Base-by-base conservation (phyloP, 2,888 invertebrate genomes). In the Agrotis clavis region DNA sequence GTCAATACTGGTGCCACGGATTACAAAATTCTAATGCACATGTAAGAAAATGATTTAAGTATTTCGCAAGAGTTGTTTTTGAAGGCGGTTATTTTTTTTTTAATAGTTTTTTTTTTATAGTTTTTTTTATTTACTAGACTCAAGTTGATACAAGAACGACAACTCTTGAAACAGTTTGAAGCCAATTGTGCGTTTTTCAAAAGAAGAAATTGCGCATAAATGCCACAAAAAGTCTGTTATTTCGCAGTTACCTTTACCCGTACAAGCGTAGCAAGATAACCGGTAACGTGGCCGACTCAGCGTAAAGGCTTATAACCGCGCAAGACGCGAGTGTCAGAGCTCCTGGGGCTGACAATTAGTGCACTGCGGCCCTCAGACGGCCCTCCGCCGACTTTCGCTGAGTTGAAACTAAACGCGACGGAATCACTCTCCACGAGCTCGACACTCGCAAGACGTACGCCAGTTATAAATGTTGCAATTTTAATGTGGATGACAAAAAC, bases 311-410 rank as follows among this genome's bases (percentile, higher is more conserved):
- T 61, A 56, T 69, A 68, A 50, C 71, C 67, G 54, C 72, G 65
- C 73, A 77, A 79, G 79, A 86, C 75, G 79, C 67, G 73, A 84
- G 81, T 82, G 81, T 84, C 81, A 51, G 81, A 83, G 75, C 82
- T 83, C 86, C 87, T 87, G 86, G 74, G 82, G 82, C 89, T 90
- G 91, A 92, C 93, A 94, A 94, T 94, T 92, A 94, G 92, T 87
- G 90, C 90, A 87, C 88, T 88, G 88, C 82, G 87, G 87, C 88
- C 88, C 92, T 93, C 90, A 92, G 92, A 92, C 93, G 87, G 88
- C 89, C 83, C 92, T 92, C 90, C 87, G 87, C 83, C 88, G 77
- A 86, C 86, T 83, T 88, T 88, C 74, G 57, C 77, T 61, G 71
- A 85, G 87, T 86, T 85, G 87, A 85, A 88, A 90, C 90, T 90